phyloP scores from a whole-genome alignment of 1,140 invertebrate species.

The Drosophila azteca region DNA sequence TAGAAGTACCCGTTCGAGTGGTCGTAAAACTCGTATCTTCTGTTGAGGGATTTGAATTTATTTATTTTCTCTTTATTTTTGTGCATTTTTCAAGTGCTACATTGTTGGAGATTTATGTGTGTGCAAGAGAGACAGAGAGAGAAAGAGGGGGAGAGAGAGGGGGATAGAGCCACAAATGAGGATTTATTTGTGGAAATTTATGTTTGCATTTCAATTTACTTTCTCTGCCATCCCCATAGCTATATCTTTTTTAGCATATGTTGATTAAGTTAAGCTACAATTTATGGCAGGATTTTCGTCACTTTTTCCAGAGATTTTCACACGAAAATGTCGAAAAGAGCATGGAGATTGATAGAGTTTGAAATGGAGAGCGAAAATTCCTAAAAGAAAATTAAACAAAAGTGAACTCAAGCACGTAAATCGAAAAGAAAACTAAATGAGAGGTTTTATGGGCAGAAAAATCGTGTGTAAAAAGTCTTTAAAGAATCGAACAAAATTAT shows the following conservation, averaged over 20 bases:
- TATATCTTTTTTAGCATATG: slow-evolving; percentile 32
- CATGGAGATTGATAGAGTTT: too few species aligned
- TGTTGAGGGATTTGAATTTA: slow-evolving; percentile 36
- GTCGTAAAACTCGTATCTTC: slow-evolving; percentile 67
- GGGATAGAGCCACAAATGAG: background rate
- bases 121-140: background rate
- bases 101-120: slow-evolving; percentile 64
- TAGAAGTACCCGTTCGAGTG: slow-evolving; percentile 66
- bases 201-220: slow-evolving; percentile 68
- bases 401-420: too few species aligned
- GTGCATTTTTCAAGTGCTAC: slow-evolving; percentile 36
- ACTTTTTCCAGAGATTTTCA: slow-evolving; percentile 22
- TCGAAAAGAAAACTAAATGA: too few species aligned
- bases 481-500: too few species aligned
- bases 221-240: slow-evolving; percentile 4
- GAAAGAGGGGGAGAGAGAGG: too few species aligned
- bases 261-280: slow-evolving; percentile 55
- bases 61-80: slow-evolving; percentile 33
- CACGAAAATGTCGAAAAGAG: too few species aligned
- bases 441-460: too few species aligned
- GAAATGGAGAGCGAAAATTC: too few species aligned
- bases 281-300: slow-evolving; percentile 29
- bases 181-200: slow-evolving; percentile 36
- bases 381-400: too few species aligned
- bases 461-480: too few species aligned